Evolutionary conservation across 2,888 invertebrate genomes (phyloP), one percentile per base, ranked within the genome.

Genomic region (Malachius bipustulatus): DNA sequence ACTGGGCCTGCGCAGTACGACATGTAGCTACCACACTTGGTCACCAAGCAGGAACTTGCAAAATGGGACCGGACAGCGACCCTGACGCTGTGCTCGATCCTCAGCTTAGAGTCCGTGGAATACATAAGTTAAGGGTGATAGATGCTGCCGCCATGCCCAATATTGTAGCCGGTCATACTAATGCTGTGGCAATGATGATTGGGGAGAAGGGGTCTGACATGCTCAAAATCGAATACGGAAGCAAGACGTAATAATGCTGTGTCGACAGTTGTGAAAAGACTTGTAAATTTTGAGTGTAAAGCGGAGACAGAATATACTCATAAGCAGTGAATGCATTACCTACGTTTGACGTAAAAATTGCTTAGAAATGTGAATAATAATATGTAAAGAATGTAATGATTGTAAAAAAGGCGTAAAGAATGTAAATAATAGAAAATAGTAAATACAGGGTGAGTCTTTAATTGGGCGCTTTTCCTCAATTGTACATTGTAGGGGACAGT

Each of bases 1-100:
- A 85, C 54, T 84, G 82, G 82, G 68, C 69, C 33, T 87, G 85
- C 51, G 75, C 76, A 28, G 69, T 80, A 13, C 70, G 76, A 43
- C 73, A 75, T 41, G 71, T 79, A 11, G 77, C 79, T 4, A 75
- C 78, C 35, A 80, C 78, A 30, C 60, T 83, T 44, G 81, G 81
- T 40, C 81, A 81, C 54, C 76, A 77, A 58, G 62, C 60, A 2
- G 67, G 69, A 4, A 69, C 69, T 2, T 68, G 68, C 42, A 66
- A 63, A 49, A 70, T 70, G 70, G 66, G 62, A 1, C 60, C 60
- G 1, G 44, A 47, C 8, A 41, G 33, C 8, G 56, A 60, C 36
- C 51, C 59, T 14, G 53, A 54, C 2, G 64, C 68, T 8, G 70
- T 70, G 4, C 69, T 70, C 4, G 65, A 70, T 47, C 52, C 59